Evolutionary conservation across 2,797 vertebrate species (phyloP), one percentile per base, ranked within the genome.

Genomic region (Tragopan temminckii): DNA sequence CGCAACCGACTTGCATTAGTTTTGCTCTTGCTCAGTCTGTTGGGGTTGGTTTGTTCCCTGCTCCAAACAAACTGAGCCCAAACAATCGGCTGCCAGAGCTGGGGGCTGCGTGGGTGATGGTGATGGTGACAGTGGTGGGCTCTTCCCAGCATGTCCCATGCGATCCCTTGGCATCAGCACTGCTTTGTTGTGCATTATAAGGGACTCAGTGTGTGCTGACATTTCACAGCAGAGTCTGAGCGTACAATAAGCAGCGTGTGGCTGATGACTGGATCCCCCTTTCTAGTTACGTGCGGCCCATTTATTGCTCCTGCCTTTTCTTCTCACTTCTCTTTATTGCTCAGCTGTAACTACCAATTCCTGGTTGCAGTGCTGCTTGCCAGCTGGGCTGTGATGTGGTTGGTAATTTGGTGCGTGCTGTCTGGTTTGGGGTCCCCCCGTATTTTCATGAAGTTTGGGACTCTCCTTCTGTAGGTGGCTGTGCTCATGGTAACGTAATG

Each of bases 261-360:
- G 83, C 43, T 1, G 0, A 52, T 80, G 78, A 66, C 76, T 43
- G 69, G 83, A 94, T 94, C 88, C 86, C 40, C n/a, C 38, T 95
- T 88, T 85, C 42, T 15, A 45, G 0, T 3, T 52, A 9, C n/a
- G 16, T 15, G 3, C 40, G 43, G 43, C 55, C 88, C 69, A 67
- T 79, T 68, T 38, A 2, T 15, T 12, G n/a, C 40, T 93, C 46
- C 46, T 70, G 31, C 31, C 53, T 77, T 76, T 81, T 42, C 42
- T 77, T 72, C 67, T 90, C 80, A 38, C 71, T 94, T 94, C 93
- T 85, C 84, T 79, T 55, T 84, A 12, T 72, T 38, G 94, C 77
- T 75, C 67, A 53, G 68, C 43, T 52, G 20, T 18, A 38, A 24
- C 10, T 87, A 38, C 35, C 61, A 82, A 69, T 57, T 70, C 59